Evolutionary conservation across 1,140 invertebrate species (phyloP).

Genomic region (Oscheius sp.): DNA sequence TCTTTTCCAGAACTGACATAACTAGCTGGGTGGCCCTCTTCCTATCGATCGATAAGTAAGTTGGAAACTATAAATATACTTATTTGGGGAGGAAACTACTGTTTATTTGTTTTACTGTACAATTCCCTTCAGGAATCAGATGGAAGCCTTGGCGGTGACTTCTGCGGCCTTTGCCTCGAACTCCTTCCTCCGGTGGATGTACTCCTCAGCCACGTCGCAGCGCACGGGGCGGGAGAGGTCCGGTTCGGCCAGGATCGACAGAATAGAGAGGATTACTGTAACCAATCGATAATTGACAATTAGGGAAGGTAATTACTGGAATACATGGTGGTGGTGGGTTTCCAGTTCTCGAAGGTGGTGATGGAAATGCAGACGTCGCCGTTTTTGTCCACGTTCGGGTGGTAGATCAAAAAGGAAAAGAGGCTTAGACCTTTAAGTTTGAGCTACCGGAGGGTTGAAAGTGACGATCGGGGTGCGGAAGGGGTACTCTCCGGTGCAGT

Average conservation of each 20-base stretch:
- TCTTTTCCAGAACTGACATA: no score
- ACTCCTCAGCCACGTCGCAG: background rate
- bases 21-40: no score
- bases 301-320: no score
- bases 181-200: no score
- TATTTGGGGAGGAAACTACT: no score
- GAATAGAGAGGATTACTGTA: background rate
- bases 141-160: no score
- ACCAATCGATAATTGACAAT: no score
- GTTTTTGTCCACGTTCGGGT: background rate
- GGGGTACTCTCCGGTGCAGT: background rate
- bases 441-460: background rate
- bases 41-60: no score
- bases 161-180: no score
- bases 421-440: background rate
- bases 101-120: no score
- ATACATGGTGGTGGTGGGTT: background rate
- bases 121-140: no score
- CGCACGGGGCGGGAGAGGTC: background rate
- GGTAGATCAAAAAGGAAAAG: background rate
- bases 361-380: conserved; percentile 2
- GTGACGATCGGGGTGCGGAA: background rate
- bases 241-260: background rate
- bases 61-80: no score
- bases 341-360: background rate